A percentile compares a stretch with the other conserved stretches of the same genome.
These are phyloP conservation scores for Mythimna albipuncta DNA, from an alignment of 2,888 invertebrate genomes.

Conservation along the genomic window DNA sequence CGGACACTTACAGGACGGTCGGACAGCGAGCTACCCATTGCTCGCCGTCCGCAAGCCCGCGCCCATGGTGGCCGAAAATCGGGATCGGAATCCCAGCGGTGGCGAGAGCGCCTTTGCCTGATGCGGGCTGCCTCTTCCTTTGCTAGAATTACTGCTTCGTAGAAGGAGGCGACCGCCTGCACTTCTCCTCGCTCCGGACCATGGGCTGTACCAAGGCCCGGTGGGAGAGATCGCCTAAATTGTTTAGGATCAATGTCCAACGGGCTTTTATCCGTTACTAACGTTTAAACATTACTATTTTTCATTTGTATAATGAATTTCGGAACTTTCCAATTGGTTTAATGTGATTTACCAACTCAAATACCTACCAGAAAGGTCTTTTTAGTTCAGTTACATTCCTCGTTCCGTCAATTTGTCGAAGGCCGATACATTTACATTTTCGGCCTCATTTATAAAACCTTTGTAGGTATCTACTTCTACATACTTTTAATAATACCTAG, in stretches of 20 bases:
- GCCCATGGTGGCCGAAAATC: no score
- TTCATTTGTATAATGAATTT: slow-evolving; percentile 28
- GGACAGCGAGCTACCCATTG: no score
- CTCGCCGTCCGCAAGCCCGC: no score
- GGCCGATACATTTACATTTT: slow-evolving; percentile 1
- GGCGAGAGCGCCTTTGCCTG: no score
- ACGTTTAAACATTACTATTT: slow-evolving; percentile 1
- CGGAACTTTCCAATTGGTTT: slow-evolving; percentile 20
- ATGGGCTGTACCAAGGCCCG: no score
- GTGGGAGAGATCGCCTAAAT: background rate
- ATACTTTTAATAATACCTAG: slow-evolving; percentile 3
- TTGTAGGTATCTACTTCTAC: background rate
- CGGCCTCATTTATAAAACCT: slow-evolving; percentile 1
- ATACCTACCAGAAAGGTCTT: background rate
- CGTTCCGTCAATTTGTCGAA: slow-evolving; percentile 20
- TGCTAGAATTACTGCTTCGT: no score
- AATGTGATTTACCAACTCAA: slow-evolving; percentile 10
- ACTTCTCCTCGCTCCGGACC: no score
- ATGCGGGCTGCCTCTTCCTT: no score
- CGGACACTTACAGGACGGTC: no score
- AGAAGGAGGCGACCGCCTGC: no score
- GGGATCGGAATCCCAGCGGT: no score
- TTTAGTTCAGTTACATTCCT: no score
- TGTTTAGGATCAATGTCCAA: background rate
- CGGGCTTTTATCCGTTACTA: background rate